Evolutionary conservation across 2,113 vertebrate species (phyloP), one percentile per base, ranked within the genome.

Genomic region (Neofelis nebulosa): DNA sequence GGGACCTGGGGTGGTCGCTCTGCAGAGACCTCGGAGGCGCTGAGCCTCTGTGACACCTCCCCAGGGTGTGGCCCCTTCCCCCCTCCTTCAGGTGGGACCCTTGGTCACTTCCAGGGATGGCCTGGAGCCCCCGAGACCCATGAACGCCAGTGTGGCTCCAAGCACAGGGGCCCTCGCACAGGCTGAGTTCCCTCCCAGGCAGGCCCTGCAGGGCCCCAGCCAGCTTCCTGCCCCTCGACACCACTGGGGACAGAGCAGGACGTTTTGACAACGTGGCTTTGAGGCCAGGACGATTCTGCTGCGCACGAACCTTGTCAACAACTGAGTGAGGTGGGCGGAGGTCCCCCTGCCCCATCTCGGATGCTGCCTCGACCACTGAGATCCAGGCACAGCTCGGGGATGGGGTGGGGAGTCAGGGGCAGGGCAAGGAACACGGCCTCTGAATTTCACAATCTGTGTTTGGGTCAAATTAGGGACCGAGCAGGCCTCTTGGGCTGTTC

Each of bases 41-140:
- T 41, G 61, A 41, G 9, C 5, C 3, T 27, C 41, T 33, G 5
- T 1, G 0, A 3, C 2, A 4, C 36, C 29, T 48, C 29, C 19
- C 25, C 29, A 15, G n/a, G 65, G 57, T 29, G 0, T 19, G 2
- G 6, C n/a, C 18, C 9, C 33, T 31, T 23, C 23, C n/a, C 10
- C 36, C 36, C 31, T 11, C 57, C 31, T 65, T 23, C 25, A 15
- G 2, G 41, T 50, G 74, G 85, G 87, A 78, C 55, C 0, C 55
- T 93, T 36, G 78, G 95, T 89, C 12, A 0, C 71, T 78, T 55
- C 55, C 91, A 15, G 33, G 92, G 94, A 57, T 0, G 63, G 95
- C 61, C 93, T 61, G 63, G 25, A 63, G 27, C 81, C 85, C 83
- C 80, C 38, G 2, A 45, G 33, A 29, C 95, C 4, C 1, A 0